phyloP scores from a whole-genome alignment of 1,140 invertebrate genomes.

The Meloidogyne exigua region DNA sequence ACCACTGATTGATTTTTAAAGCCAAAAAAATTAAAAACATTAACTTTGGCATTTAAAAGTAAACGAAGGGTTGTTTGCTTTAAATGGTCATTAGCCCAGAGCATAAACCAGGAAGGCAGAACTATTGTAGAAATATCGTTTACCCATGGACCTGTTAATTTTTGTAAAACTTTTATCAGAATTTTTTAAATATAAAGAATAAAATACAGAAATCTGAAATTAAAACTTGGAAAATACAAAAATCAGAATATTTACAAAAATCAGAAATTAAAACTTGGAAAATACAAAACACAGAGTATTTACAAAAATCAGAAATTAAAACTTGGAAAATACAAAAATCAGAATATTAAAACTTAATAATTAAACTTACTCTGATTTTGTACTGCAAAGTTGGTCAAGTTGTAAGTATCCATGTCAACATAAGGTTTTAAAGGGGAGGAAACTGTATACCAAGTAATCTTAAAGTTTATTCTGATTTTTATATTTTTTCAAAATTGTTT shows the following conservation, averaged over 20 bases:
- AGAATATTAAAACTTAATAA: too few species aligned
- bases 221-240: too few species aligned
- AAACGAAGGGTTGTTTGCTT: not conserved
- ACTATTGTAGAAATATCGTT: not conserved
- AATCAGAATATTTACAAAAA: too few species aligned
- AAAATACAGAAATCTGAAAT: not conserved
- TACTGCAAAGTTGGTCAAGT: not conserved
- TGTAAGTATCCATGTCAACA: not conserved
- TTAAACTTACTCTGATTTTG: not conserved
- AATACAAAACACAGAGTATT: too few species aligned
- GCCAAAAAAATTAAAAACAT: not conserved
- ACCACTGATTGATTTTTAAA: not conserved
- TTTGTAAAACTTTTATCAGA: too few species aligned
- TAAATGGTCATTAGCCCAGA: not conserved
- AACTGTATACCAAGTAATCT: not conserved
- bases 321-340: too few species aligned
- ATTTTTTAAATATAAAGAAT: not conserved
- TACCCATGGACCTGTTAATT: not conserved
- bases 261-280: too few species aligned
- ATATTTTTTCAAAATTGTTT: too few species aligned
- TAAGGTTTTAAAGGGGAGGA: not conserved
- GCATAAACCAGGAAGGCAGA: not conserved
- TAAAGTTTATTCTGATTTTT: not conserved
- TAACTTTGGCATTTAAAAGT: not conserved
- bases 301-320: too few species aligned